Base-by-base conservation (phyloP, 2,113 vertebrate genomes). In the Brevimyrus niger region DNA sequence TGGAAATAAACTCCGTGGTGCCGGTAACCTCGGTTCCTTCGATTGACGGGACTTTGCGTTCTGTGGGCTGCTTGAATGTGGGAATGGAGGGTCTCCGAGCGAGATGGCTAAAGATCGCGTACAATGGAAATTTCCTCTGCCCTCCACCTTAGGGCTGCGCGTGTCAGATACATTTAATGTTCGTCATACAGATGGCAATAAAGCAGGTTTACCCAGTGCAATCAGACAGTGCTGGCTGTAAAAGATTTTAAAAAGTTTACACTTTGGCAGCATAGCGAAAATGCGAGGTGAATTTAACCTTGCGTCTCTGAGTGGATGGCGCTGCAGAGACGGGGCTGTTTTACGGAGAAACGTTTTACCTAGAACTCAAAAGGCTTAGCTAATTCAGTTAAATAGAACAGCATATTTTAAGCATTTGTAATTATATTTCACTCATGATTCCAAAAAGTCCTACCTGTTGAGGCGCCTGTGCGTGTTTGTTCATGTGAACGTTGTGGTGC, bases 51-150 rank as follows among this genome's bases (percentile, higher is more conserved):
- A 65, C n/a, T 44, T 11, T 85, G 51, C 21, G n/a, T 10, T 51
- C 47, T 51, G 9, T 48, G 46, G 27, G 47, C 42, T 15, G 35
- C 23, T 21, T 27, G 61, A 58, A 86, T 83, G 83, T 69, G n/a
- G 47, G 38, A 23, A 31, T 11, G 48, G 44, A 50, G 27, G 27
- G 89, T 89, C 90, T 88, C 90, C 91, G 90, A 92, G 92, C 92
- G 92, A 93, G 93, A 94, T 94, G 94, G 94, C 95, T 94, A 87
- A 96, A 94, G 91, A 95, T 93, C 93, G 92, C 90, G 91, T 87
- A 35, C 92, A 94, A 93, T 95, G 95, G 95, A 96, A 96, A 96
- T 94, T 95, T 95, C 95, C 95, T 93, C 92, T 83, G 91, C 87
- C 89, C 80, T 89, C 90, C 89, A 87, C 90, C 89, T 91, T 89